Conservation (phyloP, 2,113 vertebrate species). For the Calyptomena viridis region DNA sequence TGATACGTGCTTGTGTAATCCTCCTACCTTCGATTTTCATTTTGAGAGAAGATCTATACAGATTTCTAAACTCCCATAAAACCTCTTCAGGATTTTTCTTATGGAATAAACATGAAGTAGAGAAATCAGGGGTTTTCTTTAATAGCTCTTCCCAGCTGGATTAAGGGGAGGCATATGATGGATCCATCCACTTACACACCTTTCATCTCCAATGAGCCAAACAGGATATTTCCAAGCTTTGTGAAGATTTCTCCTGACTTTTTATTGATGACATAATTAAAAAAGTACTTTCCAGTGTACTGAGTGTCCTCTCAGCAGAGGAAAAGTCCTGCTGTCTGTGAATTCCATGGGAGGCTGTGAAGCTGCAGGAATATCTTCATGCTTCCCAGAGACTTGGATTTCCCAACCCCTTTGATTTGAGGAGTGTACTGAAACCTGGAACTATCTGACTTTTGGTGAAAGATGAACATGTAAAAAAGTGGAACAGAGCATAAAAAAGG, state of each 20-base stretch:
- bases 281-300: not conserved
- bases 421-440: not conserved
- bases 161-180: not conserved
- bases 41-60: not conserved
- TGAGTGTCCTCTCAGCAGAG: not conserved
- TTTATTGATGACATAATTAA: not conserved
- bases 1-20: not conserved
- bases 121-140: not conserved
- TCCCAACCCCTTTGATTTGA: not conserved
- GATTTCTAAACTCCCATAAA: not conserved
- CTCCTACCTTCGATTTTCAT: not conserved
- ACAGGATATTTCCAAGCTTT: not conserved
- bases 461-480: not conserved
- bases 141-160: not conserved
- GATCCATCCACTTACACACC: not conserved
- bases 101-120: not conserved
- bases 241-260: not conserved
- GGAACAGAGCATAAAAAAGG: not conserved
- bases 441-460: not conserved
- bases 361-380: not conserved
- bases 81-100: not conserved
- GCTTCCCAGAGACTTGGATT: not conserved
- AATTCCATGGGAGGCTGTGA: not conserved
- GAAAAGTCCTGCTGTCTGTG: not conserved
- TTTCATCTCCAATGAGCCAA: not conserved